Evolutionary conservation across 2,797 vertebrate species (phyloP), one percentile per base, ranked within the genome.

Genomic region (Poeciliopsis paucimaculata): DNA sequence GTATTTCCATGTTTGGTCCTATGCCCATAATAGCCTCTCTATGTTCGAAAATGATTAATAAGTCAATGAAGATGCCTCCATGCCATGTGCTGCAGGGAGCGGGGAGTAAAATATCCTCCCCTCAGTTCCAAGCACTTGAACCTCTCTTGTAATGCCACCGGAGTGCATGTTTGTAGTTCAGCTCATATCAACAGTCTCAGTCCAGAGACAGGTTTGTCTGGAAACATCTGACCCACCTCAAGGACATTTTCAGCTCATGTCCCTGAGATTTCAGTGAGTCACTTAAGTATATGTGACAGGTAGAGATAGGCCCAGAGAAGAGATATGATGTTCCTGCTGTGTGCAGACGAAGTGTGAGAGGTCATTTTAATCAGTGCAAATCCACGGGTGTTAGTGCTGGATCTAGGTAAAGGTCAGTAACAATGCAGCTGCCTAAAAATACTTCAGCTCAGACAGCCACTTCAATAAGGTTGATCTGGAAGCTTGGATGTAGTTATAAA

Each of bases 351-450:
- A 84, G 68, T 20, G 78, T 76, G 82, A 64, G 85, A 87, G 83
- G 82, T 86, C 76, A 47, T 84, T 82, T 8, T 45, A 92, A 89
- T 86, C 20, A 41, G 90, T 2, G 0, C 78, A 80, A 81, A 91
- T 83, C 92, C 91, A 72, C 68, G 76, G 28, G 81, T 4, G 51
- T 90, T 90, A 87, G 87, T 84, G 86, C 79, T 5, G 60, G 73
- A 90, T 87, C 68, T 78, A 73, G 75, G 72, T 66, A 1, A 88
- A 88, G 91, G 86, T 90, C 90, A 93, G 76, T 55, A 92, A 82
- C 70, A 93, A 87, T 53, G 88, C 87, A 84, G 60, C 18, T 75
- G 82, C 82, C 91, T 88, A 87, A 89, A 93, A 90, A 93, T 79
- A 89, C 73, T 76, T 23, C 64, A 43, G 47, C 31, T 49, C 66